These are phyloP conservation scores for Protobothrops flavoviridis DNA, from an alignment of 2,113 vertebrate species.

Conservation along the genomic window DNA sequence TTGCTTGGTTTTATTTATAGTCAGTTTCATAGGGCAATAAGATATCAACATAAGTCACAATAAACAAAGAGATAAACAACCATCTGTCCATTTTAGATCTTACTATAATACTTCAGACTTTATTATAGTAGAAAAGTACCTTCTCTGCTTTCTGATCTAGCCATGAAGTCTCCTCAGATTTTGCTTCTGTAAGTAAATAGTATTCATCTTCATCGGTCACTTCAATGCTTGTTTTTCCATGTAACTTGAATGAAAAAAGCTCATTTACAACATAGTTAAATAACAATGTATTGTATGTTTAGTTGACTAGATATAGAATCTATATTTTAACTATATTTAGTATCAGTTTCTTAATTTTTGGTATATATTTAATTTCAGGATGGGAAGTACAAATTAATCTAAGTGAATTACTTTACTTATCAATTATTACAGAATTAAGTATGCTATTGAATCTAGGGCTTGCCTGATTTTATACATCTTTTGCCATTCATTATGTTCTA, in stretches of 20 bases:
- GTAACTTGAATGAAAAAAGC: conserved; percentile 41
- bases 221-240: conserved; percentile 43
- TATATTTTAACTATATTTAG: not conserved
- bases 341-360: not conserved
- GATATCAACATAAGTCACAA: not conserved
- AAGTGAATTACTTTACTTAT: not conserved
- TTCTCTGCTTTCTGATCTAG: conserved; percentile 67
- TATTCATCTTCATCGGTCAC: conserved; percentile 60
- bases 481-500: not conserved
- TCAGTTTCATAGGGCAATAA: not conserved
- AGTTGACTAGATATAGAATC: not conserved
- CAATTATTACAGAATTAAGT: not conserved
- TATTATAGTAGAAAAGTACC: conserved; percentile 59
- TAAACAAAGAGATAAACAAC: not conserved
- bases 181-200: conserved; percentile 26
- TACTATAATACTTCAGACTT: not conserved
- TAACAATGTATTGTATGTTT: not conserved
- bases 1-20: conserved; percentile 18
- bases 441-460: not conserved
- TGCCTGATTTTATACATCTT: not conserved
- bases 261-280: not conserved
- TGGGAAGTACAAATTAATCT: not conserved
- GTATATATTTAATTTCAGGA: not conserved
- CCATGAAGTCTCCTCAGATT: conserved; percentile 71
- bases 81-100: not conserved